Conservation (phyloP, 2,113 vertebrate genomes). For the Phylloscopus trochiloides region DNA sequence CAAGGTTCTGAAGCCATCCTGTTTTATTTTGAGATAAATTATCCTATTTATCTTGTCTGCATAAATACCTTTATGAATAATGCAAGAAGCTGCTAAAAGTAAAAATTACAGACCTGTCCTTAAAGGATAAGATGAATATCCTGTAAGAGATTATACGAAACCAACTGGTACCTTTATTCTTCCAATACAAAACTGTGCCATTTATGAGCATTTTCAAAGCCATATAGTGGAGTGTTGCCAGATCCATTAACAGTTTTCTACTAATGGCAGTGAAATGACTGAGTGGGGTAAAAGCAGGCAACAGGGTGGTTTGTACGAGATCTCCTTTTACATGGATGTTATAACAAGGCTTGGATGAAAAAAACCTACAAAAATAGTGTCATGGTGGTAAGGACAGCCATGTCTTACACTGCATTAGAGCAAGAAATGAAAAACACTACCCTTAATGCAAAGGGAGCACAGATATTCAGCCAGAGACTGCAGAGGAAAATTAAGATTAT, state of each 20-base stretch:
- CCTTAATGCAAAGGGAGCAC: neutral
- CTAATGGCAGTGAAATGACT: neutral
- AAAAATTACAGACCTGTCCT: constrained; percentile 45
- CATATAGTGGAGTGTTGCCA: neutral
- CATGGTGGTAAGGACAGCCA: neutral
- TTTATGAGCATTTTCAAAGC: neutral
- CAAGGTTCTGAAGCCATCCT: neutral
- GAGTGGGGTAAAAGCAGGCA: neutral
- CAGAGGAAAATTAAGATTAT: neutral
- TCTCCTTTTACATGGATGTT: neutral
- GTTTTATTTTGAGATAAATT: constrained; percentile 69
- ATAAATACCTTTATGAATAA: constrained; percentile 68
- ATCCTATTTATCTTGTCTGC: constrained; percentile 68
- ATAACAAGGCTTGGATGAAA: neutral
- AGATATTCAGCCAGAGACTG: neutral
- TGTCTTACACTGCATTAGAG: neutral
- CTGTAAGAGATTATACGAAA: constrained; percentile 29
- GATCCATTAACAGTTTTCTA: neutral
- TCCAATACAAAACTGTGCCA: neutral
- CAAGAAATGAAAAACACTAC: neutral
- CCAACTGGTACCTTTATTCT: neutral
- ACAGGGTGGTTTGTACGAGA: neutral
- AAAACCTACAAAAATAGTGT: neutral
- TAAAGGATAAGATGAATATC: constrained; percentile 47
- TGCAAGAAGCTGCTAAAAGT: constrained; percentile 27